These are phyloP conservation scores for Diabrotica undecimpunctata DNA, from an alignment of 1,140 invertebrate species.

Conservation along the genomic window DNA sequence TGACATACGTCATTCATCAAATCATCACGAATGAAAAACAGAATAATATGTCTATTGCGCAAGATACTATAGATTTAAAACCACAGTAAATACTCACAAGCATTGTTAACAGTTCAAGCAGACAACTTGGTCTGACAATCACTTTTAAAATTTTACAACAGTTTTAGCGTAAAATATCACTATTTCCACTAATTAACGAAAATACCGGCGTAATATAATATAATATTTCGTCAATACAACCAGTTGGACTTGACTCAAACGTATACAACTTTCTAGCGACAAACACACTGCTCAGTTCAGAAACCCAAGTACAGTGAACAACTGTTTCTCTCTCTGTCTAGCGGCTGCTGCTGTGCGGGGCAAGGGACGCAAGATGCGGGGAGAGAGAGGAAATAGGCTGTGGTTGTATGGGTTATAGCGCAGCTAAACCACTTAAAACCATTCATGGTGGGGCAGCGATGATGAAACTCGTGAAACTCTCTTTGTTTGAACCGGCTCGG, in stretches of 20 bases:
- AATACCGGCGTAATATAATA: slow-evolving; percentile 6
- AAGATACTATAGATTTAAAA: slow-evolving; percentile 24
- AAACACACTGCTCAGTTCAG: slow-evolving; percentile 12
- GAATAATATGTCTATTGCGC: slow-evolving; percentile 19
- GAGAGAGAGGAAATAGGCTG: slow-evolving; percentile 20
- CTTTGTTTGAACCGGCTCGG: slow-evolving; percentile 28
- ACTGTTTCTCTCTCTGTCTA: slow-evolving; percentile 12
- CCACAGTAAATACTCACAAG: slow-evolving; percentile 30
- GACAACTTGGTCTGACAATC: slow-evolving; percentile 16
- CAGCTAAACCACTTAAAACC: slow-evolving; percentile 35
- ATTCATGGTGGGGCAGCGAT: slow-evolving; percentile 17
- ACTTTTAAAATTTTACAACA: slow-evolving; percentile 13
- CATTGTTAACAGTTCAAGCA: slow-evolving; percentile 23
- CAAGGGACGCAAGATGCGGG: slow-evolving; percentile 6
- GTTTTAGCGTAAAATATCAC: slow-evolving; percentile 15
- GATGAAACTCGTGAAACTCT: slow-evolving; percentile 32
- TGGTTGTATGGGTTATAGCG: slow-evolving; percentile 27
- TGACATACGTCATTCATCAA: slow-evolving; percentile 13
- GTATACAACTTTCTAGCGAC: slow-evolving; percentile 17
- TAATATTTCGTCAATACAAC: not conserved
- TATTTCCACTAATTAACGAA: slow-evolving; percentile 17
- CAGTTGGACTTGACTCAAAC: not conserved
- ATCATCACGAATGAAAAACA: slow-evolving; percentile 10
- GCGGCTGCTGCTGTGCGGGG: slow-evolving; percentile 10
- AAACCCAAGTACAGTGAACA: slow-evolving; percentile 17